phyloP scores from a whole-genome alignment of 2,888 invertebrate species.

The Ecliptopera silaceata region DNA sequence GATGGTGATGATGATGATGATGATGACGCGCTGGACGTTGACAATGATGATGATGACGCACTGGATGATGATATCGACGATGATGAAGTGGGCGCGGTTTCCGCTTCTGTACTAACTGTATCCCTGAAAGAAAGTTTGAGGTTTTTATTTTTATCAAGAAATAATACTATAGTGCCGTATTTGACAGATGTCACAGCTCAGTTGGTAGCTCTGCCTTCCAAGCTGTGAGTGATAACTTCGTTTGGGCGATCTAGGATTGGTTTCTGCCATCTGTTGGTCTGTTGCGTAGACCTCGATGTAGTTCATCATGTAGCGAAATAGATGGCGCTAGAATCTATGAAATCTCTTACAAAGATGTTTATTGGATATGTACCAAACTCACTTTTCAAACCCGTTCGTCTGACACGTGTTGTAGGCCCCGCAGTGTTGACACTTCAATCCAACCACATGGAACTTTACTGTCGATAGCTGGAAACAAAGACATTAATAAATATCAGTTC shows the following conservation, averaged over 20 bases:
- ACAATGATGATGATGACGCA: constrained; percentile 45
- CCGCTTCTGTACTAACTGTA: constrained; percentile 17
- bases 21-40: constrained; percentile 10
- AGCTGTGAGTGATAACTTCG: too few species aligned
- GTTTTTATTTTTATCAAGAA: not conserved
- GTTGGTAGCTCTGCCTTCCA: too few species aligned
- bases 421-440: constrained; percentile 92
- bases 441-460: constrained; percentile 93
- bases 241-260: too few species aligned
- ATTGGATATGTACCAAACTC: constrained; percentile 45
- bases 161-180: not conserved
- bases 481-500: not conserved
- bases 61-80: constrained; percentile 2
- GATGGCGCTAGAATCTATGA: too few species aligned
- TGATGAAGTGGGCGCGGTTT: constrained; percentile 22
- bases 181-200: not conserved
- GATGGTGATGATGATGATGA: constrained; percentile 41
- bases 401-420: constrained; percentile 96
- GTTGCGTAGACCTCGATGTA: too few species aligned
- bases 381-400: constrained; percentile 86
- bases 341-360: too few species aligned
- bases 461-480: constrained; percentile 86
- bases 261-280: too few species aligned
- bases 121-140: constrained; percentile 18
- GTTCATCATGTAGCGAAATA: too few species aligned